Conservation (phyloP, 2,888 invertebrate species). For the Catocala sponsa region DNA sequence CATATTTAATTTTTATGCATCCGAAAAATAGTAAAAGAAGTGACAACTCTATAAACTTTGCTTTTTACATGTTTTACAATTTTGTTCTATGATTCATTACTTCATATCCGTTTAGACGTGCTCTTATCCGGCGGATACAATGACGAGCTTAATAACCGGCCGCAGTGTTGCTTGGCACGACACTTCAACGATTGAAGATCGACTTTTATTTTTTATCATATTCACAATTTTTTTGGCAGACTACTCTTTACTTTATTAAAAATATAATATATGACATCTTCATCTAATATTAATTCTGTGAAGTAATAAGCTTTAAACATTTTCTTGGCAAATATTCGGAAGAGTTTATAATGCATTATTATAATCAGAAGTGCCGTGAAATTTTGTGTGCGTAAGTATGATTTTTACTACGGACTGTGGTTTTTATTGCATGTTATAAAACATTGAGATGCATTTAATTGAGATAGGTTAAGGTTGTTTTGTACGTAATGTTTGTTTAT, state of each 20-base stretch:
- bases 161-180: constrained; percentile 12
- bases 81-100: constrained; percentile 35
- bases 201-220: constrained; percentile 11
- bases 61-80: constrained; percentile 21
- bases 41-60: constrained; percentile 31
- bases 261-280: constrained; percentile 5
- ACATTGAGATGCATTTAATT: too few species aligned
- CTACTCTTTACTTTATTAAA: neutral
- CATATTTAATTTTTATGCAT: constrained; percentile 11
- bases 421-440: too few species aligned
- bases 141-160: constrained; percentile 13
- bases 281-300: neutral
- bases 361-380: neutral
- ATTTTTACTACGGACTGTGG: neutral
- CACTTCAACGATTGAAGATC: constrained; percentile 3
- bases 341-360: neutral
- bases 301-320: neutral
- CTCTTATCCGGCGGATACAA: constrained; percentile 24
- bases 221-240: constrained; percentile 13
- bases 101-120: constrained; percentile 37
- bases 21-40: constrained; percentile 14
- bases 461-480: too few species aligned
- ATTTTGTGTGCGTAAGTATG: neutral
- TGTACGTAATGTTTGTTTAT: too few species aligned
- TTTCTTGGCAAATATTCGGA: constrained; percentile 7